A percentile compares a stretch with the other conserved stretches of the same genome.
phyloP scores from a whole-genome alignment of 2,113 vertebrate genomes.

The Sebastes schlegelii region DNA sequence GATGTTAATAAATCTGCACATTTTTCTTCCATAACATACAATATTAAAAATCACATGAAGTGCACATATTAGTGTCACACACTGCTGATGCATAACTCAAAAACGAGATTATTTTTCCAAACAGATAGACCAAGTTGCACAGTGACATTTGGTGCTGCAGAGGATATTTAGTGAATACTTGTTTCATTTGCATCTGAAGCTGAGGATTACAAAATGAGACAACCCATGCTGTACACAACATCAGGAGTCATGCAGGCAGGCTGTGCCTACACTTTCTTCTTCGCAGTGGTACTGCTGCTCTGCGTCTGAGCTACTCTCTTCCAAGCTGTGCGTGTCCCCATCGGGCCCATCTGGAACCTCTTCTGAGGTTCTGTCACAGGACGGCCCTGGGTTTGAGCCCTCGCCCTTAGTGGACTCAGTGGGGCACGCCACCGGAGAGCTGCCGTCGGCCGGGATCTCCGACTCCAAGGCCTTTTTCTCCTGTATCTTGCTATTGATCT shows the following conservation, averaged over 20 bases:
- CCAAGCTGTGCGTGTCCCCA: slow-evolving; percentile 52
- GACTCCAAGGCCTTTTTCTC: slow-evolving; percentile 90
- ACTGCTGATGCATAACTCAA: not conserved
- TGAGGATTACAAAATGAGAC: slow-evolving; percentile 25
- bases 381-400: slow-evolving; percentile 43
- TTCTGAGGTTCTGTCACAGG: slow-evolving; percentile 67
- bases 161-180: slow-evolving; percentile 1
- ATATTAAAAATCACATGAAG: not conserved
- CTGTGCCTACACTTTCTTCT: slow-evolving; percentile 90
- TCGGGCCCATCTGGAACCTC: slow-evolving; percentile 48
- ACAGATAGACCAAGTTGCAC: not conserved
- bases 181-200: slow-evolving; percentile 16
- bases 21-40: slow-evolving; percentile 13
- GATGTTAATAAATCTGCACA: not conserved
- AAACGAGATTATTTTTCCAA: not conserved
- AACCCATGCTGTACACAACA: slow-evolving; percentile 56
- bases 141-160: not conserved
- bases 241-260: slow-evolving; percentile 77
- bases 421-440: slow-evolving; percentile 57
- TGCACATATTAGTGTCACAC: slow-evolving; percentile 21
- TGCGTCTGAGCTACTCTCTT: slow-evolving; percentile 77
- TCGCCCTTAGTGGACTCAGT: slow-evolving; percentile 44
- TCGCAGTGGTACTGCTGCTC: slow-evolving; percentile 84
- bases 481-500: slow-evolving; percentile 95
- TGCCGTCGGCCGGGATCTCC: slow-evolving; percentile 79